Conservation (phyloP, 2,888 invertebrate species). For the Caenorhabditis sp. region DNA sequence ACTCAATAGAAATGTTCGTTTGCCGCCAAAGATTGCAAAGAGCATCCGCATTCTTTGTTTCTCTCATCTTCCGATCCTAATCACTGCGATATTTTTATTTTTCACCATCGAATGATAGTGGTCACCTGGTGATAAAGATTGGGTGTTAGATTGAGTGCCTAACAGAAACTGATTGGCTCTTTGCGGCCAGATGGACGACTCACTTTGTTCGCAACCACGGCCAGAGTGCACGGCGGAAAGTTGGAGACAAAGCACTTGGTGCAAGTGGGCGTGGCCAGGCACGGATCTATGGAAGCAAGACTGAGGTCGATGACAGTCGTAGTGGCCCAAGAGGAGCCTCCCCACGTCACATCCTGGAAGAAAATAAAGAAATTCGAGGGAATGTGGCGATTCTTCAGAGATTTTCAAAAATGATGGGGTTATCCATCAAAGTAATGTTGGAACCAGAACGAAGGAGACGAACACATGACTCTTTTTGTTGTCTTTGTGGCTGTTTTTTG, state of each 20-base stretch:
- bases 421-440: constrained; percentile 42
- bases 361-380: no score
- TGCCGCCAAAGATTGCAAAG: constrained; percentile 24
- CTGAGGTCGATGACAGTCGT: constrained; percentile 58
- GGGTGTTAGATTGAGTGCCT: constrained; percentile 22
- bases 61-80: constrained; percentile 22
- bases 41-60: constrained; percentile 36
- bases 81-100: constrained; percentile 30
- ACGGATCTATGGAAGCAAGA: constrained; percentile 52
- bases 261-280: constrained; percentile 62
- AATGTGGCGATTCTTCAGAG: constrained; percentile 3
- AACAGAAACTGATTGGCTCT: constrained; percentile 23
- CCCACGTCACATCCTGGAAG: constrained; percentile 68
- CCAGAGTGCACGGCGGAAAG: constrained; percentile 60
- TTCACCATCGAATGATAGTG: constrained; percentile 5
- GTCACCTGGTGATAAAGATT: constrained; percentile 40
- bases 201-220: constrained; percentile 66
- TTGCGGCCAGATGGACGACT: constrained; percentile 23
- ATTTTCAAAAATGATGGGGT: constrained; percentile 6
- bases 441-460: constrained; percentile 13
- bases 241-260: constrained; percentile 66
- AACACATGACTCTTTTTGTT: constrained; percentile 48
- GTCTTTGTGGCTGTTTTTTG: constrained; percentile 35
- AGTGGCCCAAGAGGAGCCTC: constrained; percentile 59
- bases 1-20: constrained; percentile 38